A percentile compares a stretch with the other conserved stretches of the same genome.
These are phyloP conservation scores for Styela clava DNA, from an alignment of 23 tunicate genomes.

Conservation along the genomic window DNA sequence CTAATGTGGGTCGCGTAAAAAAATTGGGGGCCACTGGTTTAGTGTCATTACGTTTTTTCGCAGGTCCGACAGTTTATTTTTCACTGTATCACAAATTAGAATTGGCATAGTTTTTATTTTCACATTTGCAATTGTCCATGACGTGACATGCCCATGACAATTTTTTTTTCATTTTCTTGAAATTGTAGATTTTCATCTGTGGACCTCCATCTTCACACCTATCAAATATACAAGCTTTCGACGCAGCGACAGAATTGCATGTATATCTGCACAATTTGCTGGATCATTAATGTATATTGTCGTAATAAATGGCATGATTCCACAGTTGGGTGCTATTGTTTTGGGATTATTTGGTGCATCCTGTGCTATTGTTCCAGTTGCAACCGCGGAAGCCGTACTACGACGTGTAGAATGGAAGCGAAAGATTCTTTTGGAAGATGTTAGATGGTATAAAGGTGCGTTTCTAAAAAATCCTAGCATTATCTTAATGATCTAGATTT, in stretches of 20 bases:
- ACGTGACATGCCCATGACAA: too few species aligned
- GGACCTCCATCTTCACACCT: constrained; percentile 52
- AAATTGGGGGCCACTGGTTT: too few species aligned
- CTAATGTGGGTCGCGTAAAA: too few species aligned
- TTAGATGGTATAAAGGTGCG: constrained; percentile 72
- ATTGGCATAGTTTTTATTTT: too few species aligned
- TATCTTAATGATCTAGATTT: neutral
- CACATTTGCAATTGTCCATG: too few species aligned
- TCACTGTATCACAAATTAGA: too few species aligned
- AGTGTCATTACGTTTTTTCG: too few species aligned
- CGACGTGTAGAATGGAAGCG: constrained; percentile 29
- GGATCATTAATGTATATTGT: constrained; percentile 26
- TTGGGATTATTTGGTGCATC: constrained; percentile 60
- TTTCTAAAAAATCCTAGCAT: too few species aligned
- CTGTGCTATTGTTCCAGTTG: constrained; percentile 44
- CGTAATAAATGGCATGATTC: constrained; percentile 30
- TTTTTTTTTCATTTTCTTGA: neutral
- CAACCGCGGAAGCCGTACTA: constrained; percentile 40
- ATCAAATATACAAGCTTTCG: constrained; percentile 66
- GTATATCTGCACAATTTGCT: constrained; percentile 34
- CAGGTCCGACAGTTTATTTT: too few species aligned
- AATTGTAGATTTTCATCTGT: constrained; percentile 60
- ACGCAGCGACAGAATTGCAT: constrained; percentile 44
- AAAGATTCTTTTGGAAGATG: constrained; percentile 43
- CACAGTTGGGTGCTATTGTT: constrained; percentile 50